phyloP scores from a whole-genome alignment of 2,113 vertebrate species.

The Scomber scombrus region DNA sequence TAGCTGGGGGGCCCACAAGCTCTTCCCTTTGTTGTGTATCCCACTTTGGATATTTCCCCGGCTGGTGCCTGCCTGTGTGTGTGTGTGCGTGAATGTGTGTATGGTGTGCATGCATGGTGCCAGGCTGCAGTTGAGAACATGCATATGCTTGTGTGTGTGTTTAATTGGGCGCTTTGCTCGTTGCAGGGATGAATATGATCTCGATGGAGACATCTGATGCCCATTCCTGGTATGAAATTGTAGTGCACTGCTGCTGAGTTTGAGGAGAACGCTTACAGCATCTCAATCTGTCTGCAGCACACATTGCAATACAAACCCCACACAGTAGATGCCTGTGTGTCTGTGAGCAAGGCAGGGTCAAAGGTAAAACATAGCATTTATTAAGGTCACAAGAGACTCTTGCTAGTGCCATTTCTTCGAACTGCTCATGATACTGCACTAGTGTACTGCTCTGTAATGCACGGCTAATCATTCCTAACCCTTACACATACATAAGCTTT shows the following conservation, averaged over 20 bases:
- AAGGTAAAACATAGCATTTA: slow-evolving; percentile 1
- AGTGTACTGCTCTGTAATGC: neutral
- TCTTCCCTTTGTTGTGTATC: slow-evolving; percentile 67
- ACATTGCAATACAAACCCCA: neutral
- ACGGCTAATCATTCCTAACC: neutral
- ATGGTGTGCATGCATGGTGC: neutral
- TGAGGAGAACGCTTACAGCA: slow-evolving; percentile 39
- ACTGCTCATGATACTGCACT: slow-evolving; percentile 36
- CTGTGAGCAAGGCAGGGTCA: slow-evolving; percentile 8
- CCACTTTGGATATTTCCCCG: slow-evolving; percentile 61
- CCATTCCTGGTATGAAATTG: slow-evolving; percentile 30
- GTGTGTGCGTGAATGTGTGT: slow-evolving; percentile 3
- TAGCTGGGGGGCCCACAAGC: slow-evolving; percentile 64
- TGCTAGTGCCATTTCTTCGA: slow-evolving; percentile 30
- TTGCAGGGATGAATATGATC: slow-evolving; percentile 46
- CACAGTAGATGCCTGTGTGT: neutral
- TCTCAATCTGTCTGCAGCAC: slow-evolving; percentile 46
- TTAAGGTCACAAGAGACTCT: slow-evolving; percentile 5
- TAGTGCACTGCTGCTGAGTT: slow-evolving; percentile 42
- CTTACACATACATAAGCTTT: slow-evolving; percentile 21
- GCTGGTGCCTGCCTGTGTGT: slow-evolving; percentile 41
- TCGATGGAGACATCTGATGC: slow-evolving; percentile 44
- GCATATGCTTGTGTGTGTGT: slow-evolving; percentile 22
- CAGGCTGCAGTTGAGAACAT: slow-evolving; percentile 37
- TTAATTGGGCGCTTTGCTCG: slow-evolving; percentile 31